Conservation (phyloP, 2,888 invertebrate genomes). For the Trichopoda pennipes region DNA sequence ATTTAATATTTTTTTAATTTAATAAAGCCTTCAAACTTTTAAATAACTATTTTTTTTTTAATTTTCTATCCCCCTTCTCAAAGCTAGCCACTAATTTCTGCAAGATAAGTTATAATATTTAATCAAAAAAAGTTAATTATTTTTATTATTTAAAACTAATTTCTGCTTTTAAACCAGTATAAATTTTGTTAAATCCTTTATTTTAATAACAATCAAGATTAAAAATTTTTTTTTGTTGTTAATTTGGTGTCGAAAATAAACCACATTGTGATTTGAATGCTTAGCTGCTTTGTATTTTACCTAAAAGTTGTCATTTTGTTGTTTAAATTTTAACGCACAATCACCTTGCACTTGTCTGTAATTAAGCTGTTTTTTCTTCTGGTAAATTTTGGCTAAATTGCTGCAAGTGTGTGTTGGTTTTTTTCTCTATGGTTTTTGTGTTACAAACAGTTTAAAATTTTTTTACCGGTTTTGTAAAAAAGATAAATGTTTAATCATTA, state of each 20-base stretch:
- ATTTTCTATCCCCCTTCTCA: no score
- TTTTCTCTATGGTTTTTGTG: constrained; percentile 8
- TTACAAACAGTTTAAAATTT: constrained; percentile 40
- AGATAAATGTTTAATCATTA: constrained; percentile 51
- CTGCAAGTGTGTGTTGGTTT: constrained; percentile 42
- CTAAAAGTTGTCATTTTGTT: constrained; percentile 49
- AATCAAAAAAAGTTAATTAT: no score
- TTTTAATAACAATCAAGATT: background rate
- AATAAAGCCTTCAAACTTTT: background rate
- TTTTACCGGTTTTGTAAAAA: constrained; percentile 56
- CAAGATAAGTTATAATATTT: no score
- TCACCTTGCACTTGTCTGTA: constrained; percentile 77
- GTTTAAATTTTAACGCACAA: constrained; percentile 70
- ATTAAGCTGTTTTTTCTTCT: constrained; percentile 29
- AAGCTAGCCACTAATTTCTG: no score
- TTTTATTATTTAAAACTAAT: constrained; percentile 11
- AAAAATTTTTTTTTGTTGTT: constrained; percentile 3
- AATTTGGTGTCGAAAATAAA: constrained; percentile 7
- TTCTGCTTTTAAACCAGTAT: constrained; percentile 14
- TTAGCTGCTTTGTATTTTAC: constrained; percentile 38
- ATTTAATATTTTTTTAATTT: background rate
- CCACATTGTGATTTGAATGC: constrained; percentile 33
- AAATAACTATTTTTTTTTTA: no score
- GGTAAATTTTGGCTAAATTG: constrained; percentile 58
- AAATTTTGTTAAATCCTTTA: constrained; percentile 8